A percentile compares a stretch with the other conserved stretches of the same genome.
These are phyloP conservation scores for Sphaeramia orbicularis DNA, from an alignment of 2,797 vertebrate genomes.

Conservation along the genomic window DNA sequence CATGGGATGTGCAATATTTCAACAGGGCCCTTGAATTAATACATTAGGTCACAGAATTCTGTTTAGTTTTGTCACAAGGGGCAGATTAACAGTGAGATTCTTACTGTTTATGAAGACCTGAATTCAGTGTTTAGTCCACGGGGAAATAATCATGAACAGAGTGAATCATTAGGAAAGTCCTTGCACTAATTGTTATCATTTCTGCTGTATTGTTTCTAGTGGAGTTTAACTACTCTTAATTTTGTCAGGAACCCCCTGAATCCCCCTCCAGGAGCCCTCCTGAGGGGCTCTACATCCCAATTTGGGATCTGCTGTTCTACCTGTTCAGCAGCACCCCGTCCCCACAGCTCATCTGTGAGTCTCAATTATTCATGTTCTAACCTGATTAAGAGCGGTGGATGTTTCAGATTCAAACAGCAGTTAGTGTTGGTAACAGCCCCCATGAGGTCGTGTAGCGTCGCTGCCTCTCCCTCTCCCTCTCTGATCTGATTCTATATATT, in stretches of 20 bases:
- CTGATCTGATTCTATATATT: slow-evolving; percentile 38
- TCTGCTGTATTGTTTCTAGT: slow-evolving; percentile 1
- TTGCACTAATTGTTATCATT: slow-evolving; percentile 2
- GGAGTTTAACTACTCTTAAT: slow-evolving; percentile 5
- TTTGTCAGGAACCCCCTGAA: slow-evolving; percentile 19
- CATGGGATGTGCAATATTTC: too few species aligned
- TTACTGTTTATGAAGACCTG: too few species aligned
- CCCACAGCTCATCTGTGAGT: slow-evolving; percentile 23
- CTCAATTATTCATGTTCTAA: slow-evolving; percentile 57
- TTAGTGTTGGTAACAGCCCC: slow-evolving; percentile 57
- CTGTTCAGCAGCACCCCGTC: slow-evolving; percentile 28
- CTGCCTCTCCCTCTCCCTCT: too few species aligned
- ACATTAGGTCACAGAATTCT: too few species aligned
- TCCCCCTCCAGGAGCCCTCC: slow-evolving; percentile 34
- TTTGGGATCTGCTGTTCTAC: slow-evolving; percentile 23
- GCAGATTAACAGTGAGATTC: too few species aligned
- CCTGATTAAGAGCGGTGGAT: slow-evolving; percentile 53
- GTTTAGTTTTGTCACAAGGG: too few species aligned
- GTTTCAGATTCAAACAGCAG: slow-evolving; percentile 61
- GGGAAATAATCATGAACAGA: too few species aligned
- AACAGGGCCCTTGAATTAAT: too few species aligned
- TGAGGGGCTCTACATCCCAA: slow-evolving; percentile 18
- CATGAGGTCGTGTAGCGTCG: slow-evolving; percentile 29
- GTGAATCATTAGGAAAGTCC: slow-evolving; percentile 7
- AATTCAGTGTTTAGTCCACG: too few species aligned